A percentile compares a stretch with the other conserved stretches of the same genome.
Conservation (phyloP, 2,113 vertebrate genomes). For the Pithys albifrons region DNA sequence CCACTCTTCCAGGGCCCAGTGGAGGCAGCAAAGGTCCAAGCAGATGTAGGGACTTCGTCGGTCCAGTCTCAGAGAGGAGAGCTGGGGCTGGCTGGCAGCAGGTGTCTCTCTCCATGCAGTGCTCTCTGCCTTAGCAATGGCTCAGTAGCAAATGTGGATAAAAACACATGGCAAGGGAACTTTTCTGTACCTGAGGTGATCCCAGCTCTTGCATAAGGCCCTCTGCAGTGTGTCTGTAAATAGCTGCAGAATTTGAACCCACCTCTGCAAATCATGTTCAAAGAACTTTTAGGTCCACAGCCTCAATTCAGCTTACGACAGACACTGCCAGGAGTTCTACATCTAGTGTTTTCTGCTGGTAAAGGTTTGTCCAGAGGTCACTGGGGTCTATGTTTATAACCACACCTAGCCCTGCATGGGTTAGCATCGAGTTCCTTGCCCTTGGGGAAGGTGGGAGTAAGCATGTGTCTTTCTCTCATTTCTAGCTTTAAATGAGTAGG, state of each 20-base stretch:
- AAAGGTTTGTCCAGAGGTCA: background rate
- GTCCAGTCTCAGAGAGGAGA: accelerated
- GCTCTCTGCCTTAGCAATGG: background rate
- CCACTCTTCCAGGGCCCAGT: accelerated
- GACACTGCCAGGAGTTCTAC: background rate
- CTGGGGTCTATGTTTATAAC: background rate
- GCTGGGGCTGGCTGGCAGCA: background rate
- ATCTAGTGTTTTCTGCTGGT: background rate
- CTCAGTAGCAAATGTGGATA: background rate
- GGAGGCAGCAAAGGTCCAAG: accelerated
- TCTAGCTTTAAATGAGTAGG: background rate
- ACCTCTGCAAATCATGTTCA: background rate
- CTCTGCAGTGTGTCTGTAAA: background rate
- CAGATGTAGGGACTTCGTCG: accelerated
- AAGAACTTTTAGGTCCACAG: background rate
- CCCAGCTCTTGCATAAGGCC: accelerated
- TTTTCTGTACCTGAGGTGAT: background rate
- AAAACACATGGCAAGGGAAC: accelerated
- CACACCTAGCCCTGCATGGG: background rate
- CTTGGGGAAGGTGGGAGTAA: background rate
- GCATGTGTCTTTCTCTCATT: background rate
- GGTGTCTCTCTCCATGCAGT: background rate
- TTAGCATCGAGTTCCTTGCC: background rate
- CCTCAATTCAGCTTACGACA: background rate
- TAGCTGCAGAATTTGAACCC: background rate